Conservation (phyloP, 2,888 invertebrate genomes). For the Dermolepida albohirtum region DNA sequence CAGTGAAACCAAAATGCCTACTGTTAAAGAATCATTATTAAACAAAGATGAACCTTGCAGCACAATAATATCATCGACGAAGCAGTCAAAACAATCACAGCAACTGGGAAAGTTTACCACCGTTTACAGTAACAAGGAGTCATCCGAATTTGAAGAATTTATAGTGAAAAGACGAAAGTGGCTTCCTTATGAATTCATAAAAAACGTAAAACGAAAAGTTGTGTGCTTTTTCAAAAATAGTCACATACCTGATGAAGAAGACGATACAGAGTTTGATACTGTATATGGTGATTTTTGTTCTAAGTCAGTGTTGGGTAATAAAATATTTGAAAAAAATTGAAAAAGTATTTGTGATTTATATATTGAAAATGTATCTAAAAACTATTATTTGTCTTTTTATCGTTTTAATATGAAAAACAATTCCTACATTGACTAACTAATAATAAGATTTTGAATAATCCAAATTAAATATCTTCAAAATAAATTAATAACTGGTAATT, state of each 20-base stretch:
- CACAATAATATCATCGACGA: background rate
- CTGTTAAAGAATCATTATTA: background rate
- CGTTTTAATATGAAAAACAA: no score
- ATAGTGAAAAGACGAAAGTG: constrained; percentile 26
- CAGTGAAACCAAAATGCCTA: background rate
- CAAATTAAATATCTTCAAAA: no score
- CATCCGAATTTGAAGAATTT: background rate
- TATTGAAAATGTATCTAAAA: background rate
- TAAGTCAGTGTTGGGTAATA: constrained; percentile 3
- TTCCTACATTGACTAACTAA: no score
- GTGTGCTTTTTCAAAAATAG: constrained; percentile 24
- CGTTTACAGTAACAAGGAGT: constrained; percentile 22
- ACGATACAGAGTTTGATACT: constrained; percentile 13
- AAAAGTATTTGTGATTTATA: background rate
- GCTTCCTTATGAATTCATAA: constrained; percentile 38
- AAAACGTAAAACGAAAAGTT: constrained; percentile 17
- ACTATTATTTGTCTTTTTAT: no score
- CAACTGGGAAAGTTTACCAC: constrained; percentile 6
- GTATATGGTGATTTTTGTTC: constrained; percentile 1
- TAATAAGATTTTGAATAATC: no score
- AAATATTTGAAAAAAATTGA: constrained; percentile 16
- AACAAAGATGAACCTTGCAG: constrained; percentile 1
- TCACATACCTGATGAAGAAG: constrained; percentile 4
- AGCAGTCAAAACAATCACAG: constrained; percentile 5
- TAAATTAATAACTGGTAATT: no score